Conservation (phyloP, 2,113 vertebrate species). For the Pelusios castaneus region DNA sequence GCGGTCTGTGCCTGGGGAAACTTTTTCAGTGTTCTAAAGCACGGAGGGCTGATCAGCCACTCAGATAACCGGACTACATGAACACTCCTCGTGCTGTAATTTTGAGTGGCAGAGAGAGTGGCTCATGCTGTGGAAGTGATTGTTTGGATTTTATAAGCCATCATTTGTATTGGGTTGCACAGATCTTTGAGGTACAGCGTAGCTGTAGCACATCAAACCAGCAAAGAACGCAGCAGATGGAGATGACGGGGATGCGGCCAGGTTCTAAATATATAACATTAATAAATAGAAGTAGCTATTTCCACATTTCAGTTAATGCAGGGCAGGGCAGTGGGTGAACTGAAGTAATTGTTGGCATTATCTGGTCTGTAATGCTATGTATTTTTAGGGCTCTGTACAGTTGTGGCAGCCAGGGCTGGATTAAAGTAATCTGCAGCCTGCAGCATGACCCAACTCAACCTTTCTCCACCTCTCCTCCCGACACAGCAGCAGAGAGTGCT, state of each 20-base stretch:
- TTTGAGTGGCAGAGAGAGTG: background rate
- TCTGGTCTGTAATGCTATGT: background rate
- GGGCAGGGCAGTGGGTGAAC: background rate
- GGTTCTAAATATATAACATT: background rate
- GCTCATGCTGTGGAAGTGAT: background rate
- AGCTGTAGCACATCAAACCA: background rate
- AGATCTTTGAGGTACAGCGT: background rate
- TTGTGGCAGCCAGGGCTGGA: background rate
- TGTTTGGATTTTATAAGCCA: background rate
- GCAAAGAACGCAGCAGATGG: background rate
- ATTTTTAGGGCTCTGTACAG: background rate
- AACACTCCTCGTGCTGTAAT: rapidly evolving
- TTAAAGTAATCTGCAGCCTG: background rate
- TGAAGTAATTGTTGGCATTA: background rate
- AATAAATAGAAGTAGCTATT: background rate
- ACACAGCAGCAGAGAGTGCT: background rate
- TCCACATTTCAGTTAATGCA: background rate
- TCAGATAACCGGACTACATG: background rate
- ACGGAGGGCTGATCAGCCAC: background rate
- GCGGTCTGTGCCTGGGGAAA: background rate
- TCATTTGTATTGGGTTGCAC: background rate
- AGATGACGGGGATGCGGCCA: background rate
- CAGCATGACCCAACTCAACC: background rate
- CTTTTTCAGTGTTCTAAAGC: background rate
- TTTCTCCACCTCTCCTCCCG: background rate